These are phyloP conservation scores for Aphaenogaster floridana DNA, from an alignment of 1,140 invertebrate genomes.

Conservation along the genomic window DNA sequence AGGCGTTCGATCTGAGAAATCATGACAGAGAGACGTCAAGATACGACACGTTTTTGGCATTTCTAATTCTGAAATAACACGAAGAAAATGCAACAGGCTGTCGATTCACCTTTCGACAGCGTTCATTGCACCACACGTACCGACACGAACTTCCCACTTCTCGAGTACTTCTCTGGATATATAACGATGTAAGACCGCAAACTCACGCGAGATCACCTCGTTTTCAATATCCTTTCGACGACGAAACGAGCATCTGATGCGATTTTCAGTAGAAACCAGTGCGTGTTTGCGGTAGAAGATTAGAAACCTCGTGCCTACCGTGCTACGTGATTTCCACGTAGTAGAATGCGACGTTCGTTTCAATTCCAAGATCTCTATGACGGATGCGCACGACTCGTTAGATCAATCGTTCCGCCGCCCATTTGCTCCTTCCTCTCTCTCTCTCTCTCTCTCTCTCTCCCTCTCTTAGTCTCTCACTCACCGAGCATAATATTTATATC, in stretches of 20 bases:
- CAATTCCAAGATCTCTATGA: constrained; percentile 58
- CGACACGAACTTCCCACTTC: not conserved
- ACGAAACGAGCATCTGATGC: not conserved
- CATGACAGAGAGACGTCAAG: not conserved
- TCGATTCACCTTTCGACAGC: not conserved
- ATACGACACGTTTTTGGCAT: not conserved
- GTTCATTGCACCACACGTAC: not conserved
- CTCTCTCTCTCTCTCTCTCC: constrained; percentile 17
- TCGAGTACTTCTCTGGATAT: not conserved
- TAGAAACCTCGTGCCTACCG: constrained; percentile 27
- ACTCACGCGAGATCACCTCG: constrained; percentile 26
- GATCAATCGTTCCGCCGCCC: constrained; percentile 65
- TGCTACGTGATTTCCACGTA: constrained; percentile 20
- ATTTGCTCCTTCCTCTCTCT: constrained; percentile 43
- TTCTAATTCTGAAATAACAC: not conserved
- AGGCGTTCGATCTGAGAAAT: not conserved
- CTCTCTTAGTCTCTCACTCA: constrained; percentile 7
- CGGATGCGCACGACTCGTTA: constrained; percentile 69
- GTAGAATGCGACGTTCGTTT: constrained; percentile 22
- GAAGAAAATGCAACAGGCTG: constrained; percentile 45
- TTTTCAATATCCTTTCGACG: constrained; percentile 15
- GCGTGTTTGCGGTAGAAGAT: constrained; percentile 47
- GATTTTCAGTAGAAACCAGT: constrained; percentile 14
- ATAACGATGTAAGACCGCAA: constrained; percentile 31
- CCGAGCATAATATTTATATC: constrained; percentile 71